Base-by-base conservation (phyloP, 2,797 vertebrate genomes). In the Phrynocephalus vlangalii region DNA sequence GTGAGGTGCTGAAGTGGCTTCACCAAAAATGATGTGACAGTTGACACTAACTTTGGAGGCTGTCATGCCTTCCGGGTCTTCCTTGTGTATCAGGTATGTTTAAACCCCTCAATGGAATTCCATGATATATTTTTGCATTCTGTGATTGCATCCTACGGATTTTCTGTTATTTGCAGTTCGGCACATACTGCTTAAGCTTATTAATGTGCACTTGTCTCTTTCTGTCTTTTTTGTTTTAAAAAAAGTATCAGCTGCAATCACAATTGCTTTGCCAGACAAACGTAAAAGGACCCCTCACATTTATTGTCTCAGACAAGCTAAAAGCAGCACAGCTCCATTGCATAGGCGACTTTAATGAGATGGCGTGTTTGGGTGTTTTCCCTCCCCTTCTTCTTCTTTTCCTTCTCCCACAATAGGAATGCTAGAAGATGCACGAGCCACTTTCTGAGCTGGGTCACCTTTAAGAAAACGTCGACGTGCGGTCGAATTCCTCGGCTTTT, bases 371-470 rank as follows among this genome's bases (percentile, higher is more conserved):
- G 52, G 38, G 38, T 44, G 3, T 44, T 44, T 44, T 5, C 2
- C 38, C 38, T 3, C 38, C 38, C 38, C 33, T 2, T 2, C 38
- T 44, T 44, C 38, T 56, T 1, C 82, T 66, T 26, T 83, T 82
- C 87, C 86, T 5, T 0, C 8, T 33, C 33, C 80, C 89, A 82
- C 82, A 90, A 90, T 95, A 83, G 56, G 89, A 93, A 86, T 83
- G 86, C 83, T 91, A 82, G 93, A 94, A 87, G 87, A 95, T 88
- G 87, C 85, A 93, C 76, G 83, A 96, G 93, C 91, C 84, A 87
- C 93, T 95, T 94, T 94, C 85, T 79, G 84, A 96, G 91, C 90
- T 67, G 6, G 94, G 96, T 96, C 96, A 96, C 94, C 96, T 96
- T 94, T 96, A 94, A 95, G 93, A 96, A 93, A 87, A 93, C 76